Percentiles rank a stretch among this genome's conserved stretches.
Conservation (phyloP, 2,113 vertebrate species). For the Garra rufa region DNA sequence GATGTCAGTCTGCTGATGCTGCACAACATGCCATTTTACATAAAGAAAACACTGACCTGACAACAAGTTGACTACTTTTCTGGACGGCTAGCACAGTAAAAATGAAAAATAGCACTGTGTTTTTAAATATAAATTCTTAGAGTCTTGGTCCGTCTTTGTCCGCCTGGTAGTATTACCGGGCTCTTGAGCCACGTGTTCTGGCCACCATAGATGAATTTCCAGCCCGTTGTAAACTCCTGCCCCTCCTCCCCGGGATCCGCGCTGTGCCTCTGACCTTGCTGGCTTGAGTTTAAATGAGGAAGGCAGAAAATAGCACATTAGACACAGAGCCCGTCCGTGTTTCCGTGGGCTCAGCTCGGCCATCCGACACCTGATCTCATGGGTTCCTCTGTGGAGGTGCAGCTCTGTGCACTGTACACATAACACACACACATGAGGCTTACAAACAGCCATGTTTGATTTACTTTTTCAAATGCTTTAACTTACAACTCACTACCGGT, state of each 20-base stretch:
- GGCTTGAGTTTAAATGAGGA: constrained; percentile 48
- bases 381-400: constrained; percentile 66
- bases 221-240: neutral
- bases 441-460: constrained; percentile 11
- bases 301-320: constrained; percentile 64
- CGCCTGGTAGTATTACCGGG: neutral
- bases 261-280: constrained; percentile 50
- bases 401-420: constrained; percentile 44
- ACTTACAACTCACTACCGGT: constrained; percentile 48
- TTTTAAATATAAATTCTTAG: neutral
- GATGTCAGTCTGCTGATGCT: neutral
- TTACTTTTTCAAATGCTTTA: constrained; percentile 48
- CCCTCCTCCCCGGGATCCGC: constrained; percentile 10
- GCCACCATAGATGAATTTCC: neutral
- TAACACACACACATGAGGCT: constrained; percentile 18
- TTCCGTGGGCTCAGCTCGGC: constrained; percentile 62
- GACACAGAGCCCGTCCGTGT: constrained; percentile 49
- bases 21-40: neutral
- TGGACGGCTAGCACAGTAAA: neutral
- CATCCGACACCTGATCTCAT: constrained; percentile 73
- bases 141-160: neutral
- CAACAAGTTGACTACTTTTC: neutral
- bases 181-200: constrained; percentile 1
- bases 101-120: neutral
- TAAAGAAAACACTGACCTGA: neutral